phyloP scores from a whole-genome alignment of 2,113 vertebrate species.

The Camelus dromedarius region DNA sequence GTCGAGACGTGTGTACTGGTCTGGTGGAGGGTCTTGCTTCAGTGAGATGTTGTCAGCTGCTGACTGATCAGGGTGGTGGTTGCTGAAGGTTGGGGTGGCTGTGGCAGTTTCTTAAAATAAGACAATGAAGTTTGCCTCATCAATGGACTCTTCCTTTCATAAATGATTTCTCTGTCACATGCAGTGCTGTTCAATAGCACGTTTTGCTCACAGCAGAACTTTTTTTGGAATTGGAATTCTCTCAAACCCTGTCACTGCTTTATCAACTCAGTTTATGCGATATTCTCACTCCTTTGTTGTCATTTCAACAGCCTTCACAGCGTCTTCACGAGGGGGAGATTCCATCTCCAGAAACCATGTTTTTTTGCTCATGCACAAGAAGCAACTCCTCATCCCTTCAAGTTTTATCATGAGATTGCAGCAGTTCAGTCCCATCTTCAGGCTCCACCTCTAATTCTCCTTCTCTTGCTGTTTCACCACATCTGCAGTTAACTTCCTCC shows the following conservation, averaged over 20 bases:
- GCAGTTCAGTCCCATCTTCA: not conserved
- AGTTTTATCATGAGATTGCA: not conserved
- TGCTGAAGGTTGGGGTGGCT: not conserved
- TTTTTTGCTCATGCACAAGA: not conserved
- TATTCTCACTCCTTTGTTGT: not conserved
- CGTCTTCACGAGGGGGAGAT: not conserved
- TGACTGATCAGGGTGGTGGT: not conserved
- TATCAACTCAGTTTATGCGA: not conserved
- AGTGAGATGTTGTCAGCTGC: not conserved
- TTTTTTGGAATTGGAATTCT: not conserved
- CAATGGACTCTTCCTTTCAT: not conserved
- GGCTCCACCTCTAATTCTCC: not conserved
- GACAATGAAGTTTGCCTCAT: not conserved
- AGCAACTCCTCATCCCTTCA: not conserved
- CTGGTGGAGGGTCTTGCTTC: not conserved
- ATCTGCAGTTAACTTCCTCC: not conserved
- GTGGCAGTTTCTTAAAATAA: not conserved
- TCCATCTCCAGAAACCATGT: not conserved
- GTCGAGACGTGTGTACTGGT: not conserved
- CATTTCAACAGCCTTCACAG: not conserved
- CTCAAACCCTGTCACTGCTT: not conserved
- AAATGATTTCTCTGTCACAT: not conserved
- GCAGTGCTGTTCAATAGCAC: not conserved
- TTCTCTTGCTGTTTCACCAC: not conserved
- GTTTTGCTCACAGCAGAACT: not conserved